phyloP scores from a whole-genome alignment of 2,888 invertebrate species.

The Lasioglossum zephyrum region DNA sequence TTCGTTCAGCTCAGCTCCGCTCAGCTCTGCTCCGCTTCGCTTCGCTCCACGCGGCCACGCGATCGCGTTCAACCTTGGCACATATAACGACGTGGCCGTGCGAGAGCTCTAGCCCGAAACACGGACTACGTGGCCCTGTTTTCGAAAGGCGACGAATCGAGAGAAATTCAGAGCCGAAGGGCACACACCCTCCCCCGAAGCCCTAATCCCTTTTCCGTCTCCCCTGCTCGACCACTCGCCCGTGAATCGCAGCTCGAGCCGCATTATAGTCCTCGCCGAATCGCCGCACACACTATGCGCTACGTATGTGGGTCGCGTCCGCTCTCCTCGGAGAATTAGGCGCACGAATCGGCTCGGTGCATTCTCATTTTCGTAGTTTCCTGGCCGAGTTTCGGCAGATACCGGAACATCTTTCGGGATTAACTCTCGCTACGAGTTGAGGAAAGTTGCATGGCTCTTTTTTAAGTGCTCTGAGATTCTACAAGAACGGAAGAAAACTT shows the following conservation, averaged over 20 bases:
- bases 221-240: neutral
- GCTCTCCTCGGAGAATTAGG: neutral
- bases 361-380: neutral
- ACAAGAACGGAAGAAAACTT: no score
- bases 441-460: no score
- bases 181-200: neutral
- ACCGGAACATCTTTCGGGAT: neutral
- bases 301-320: neutral
- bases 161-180: constrained; percentile 28
- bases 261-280: neutral
- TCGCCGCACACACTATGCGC: neutral
- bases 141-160: constrained; percentile 46
- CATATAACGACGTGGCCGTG: constrained; percentile 31
- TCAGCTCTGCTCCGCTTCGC: neutral
- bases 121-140: neutral
- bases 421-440: neutral
- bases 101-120: constrained; percentile 7
- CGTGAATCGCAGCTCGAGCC: neutral
- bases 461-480: no score
- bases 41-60: neutral
- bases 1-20: neutral
- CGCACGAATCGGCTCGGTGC: neutral
- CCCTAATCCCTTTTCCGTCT: neutral
- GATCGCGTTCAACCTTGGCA: constrained; percentile 55
- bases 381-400: neutral